A percentile compares a stretch with the other conserved stretches of the same genome.
phyloP scores from a whole-genome alignment of 1,140 invertebrate species.

The Rhizoglyphus robini region DNA sequence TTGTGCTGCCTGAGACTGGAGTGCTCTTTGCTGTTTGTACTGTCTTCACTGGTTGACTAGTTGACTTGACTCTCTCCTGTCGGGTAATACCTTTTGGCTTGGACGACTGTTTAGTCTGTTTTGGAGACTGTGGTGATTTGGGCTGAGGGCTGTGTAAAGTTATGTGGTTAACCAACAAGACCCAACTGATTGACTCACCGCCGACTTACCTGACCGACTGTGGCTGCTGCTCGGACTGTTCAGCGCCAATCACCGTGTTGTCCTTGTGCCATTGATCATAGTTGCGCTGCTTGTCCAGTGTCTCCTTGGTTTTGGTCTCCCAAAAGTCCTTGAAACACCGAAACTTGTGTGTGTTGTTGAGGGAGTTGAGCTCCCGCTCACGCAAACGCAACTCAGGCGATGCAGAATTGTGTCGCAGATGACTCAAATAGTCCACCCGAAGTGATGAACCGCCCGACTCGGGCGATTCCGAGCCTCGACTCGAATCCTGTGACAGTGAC shows the following conservation, averaged over 20 bases:
- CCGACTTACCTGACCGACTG: too few relatives aligned
- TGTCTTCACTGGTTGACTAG: too few relatives aligned
- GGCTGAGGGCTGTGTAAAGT: too few relatives aligned
- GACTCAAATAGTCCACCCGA: background rate
- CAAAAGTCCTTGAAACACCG: background rate
- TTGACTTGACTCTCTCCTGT: too few relatives aligned
- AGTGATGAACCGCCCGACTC: background rate
- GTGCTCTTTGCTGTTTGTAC: background rate
- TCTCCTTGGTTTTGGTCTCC: constrained; percentile 6
- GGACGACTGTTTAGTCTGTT: too few relatives aligned
- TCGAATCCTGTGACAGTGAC: background rate
- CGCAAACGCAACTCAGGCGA: background rate
- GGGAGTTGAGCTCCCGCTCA: background rate
- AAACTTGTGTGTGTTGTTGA: constrained; percentile 8
- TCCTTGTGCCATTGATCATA: background rate
- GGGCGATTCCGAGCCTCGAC: background rate
- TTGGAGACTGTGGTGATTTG: too few relatives aligned
- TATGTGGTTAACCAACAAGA: too few relatives aligned
- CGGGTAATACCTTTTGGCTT: too few relatives aligned
- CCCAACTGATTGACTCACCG: too few relatives aligned
- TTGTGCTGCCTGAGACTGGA: background rate
- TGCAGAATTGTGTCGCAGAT: background rate
- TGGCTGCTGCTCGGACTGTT: too few relatives aligned
- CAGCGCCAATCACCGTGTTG: background rate
- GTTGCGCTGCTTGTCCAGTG: background rate